Percentiles rank a stretch among this genome's conserved stretches.
phyloP scores from a whole-genome alignment of 2,113 vertebrate genomes.

The Melanerpes formicivorus region DNA sequence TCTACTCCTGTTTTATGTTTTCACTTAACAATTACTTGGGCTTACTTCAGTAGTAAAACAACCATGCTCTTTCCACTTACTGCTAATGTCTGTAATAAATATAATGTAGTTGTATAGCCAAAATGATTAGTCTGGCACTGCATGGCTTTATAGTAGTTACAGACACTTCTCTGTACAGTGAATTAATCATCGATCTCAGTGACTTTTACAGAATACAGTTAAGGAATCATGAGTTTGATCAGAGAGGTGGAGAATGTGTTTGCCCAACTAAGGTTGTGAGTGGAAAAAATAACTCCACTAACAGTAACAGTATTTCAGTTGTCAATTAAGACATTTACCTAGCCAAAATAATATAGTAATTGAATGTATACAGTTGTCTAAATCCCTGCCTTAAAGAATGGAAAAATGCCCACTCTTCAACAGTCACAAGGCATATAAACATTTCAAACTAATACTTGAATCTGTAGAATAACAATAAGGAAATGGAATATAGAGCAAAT shows the following conservation, averaged over 20 bases:
- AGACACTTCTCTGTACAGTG: background rate
- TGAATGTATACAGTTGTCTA: background rate
- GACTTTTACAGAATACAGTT: background rate
- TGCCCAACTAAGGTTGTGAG: background rate
- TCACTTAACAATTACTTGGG: background rate
- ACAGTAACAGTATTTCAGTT: background rate
- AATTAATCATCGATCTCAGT: background rate
- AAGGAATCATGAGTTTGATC: background rate
- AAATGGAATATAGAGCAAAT: background rate
- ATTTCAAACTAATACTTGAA: background rate
- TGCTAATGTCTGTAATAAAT: constrained; percentile 47
- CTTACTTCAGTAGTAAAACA: background rate
- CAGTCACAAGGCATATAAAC: background rate
- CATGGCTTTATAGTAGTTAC: background rate
- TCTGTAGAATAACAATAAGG: background rate
- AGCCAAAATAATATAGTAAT: background rate
- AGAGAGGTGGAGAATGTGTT: background rate
- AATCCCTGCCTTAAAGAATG: background rate
- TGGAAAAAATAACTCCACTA: background rate
- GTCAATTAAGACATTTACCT: background rate
- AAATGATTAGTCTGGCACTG: constrained; percentile 18
- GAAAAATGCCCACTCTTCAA: background rate
- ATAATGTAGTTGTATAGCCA: background rate
- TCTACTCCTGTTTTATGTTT: background rate
- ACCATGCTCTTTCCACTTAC: background rate